Evolutionary conservation across 1,140 invertebrate genomes (phyloP), one percentile per base, ranked within the genome.

Genomic region (Lepidurus couesii): DNA sequence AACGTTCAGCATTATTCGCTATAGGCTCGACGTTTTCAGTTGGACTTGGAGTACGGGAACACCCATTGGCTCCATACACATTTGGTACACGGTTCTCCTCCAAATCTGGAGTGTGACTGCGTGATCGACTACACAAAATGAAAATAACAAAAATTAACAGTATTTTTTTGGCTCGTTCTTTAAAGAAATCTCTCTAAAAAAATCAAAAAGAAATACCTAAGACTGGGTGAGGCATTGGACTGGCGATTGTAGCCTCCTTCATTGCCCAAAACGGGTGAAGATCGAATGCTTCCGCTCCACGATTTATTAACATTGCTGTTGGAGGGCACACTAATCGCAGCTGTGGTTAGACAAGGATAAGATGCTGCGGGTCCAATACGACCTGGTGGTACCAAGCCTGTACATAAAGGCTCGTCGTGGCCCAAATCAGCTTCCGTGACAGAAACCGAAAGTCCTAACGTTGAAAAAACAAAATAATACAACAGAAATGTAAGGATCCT

Each of bases 91-190:
- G 9, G 21, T 65, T 13, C 16, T 21, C 53, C 4, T 65, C 10
- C 53, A 65, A 65, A 65, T 65, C 53, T 65, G 53, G 53, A 16
- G 53, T 65, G 53, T 65, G 53, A 65, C 53, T 65, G n/a, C 53
- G 53, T 13, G n/a, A 65, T 65, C 53, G 53, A 65, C 53, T 65
- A 65, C 53, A n/a, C 16, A 21, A 65, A 1, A 65, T 21, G 13
- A 9, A 21, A 65, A 65, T n/a, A 65, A 65, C n/a, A 4, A 21
- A 1, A 21, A n/a, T 13, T 65, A 47, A n/a, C 7, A 65, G 53
- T 9, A 4, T 13, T 7, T 65, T 65, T 9, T 65, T 16, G 16
- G 53, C 53, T 65, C 8, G 34, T 34, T 34, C 34, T 34, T 34
- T 34, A 34, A 34, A 34, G 34, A 34, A 34, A 34, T 34, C 1